These are phyloP conservation scores for Rhaphigaster nebulosa DNA, from an alignment of 2,888 invertebrate species.

Conservation along the genomic window DNA sequence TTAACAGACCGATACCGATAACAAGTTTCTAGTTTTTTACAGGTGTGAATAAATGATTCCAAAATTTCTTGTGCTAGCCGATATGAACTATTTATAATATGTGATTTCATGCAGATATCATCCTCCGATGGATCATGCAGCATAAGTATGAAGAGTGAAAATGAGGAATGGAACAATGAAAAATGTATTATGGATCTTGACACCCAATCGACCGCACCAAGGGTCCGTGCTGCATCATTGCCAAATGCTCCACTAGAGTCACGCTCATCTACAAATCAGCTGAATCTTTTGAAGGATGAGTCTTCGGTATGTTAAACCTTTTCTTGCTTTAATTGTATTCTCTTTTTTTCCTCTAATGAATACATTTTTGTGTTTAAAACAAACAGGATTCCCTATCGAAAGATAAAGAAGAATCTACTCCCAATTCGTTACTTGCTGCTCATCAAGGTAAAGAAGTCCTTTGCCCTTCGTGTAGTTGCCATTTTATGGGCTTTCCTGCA, in stretches of 20 bases:
- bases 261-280: not conserved
- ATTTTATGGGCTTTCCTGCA: constrained; percentile 66
- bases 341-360: too few relatives aligned
- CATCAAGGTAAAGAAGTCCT: constrained; percentile 66
- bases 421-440: constrained; percentile 62
- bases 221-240: constrained; percentile 50
- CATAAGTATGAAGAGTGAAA: constrained; percentile 34
- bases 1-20: too few relatives aligned
- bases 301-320: not conserved
- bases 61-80: not conserved
- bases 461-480: constrained; percentile 66
- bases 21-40: too few relatives aligned
- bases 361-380: not conserved
- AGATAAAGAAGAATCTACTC: constrained; percentile 33
- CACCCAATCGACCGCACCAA: constrained; percentile 59
- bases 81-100: not conserved
- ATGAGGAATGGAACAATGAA: constrained; percentile 51
- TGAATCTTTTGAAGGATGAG: not conserved
- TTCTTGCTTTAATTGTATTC: not conserved
- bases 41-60: too few relatives aligned
- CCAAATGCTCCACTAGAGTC: not conserved
- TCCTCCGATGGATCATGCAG: constrained; percentile 50
- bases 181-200: constrained; percentile 64
- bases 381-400: not conserved
- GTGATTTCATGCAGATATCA: not conserved